Evolutionary conservation across 2,113 vertebrate species (phyloP).

Genomic region (Orthonyx spaldingii): DNA sequence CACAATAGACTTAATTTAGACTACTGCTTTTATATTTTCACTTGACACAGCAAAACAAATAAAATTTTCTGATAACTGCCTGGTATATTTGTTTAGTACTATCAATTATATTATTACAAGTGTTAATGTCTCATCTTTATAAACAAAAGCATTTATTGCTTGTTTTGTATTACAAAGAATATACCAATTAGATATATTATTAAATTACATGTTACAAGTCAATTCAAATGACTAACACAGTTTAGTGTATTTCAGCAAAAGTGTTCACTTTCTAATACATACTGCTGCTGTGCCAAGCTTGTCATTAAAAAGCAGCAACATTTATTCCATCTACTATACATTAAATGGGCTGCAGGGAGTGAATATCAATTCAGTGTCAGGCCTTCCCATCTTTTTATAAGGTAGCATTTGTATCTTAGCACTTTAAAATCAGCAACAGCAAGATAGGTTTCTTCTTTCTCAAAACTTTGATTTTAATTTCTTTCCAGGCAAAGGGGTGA

Average conservation of each 20-base stretch:
- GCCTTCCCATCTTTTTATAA: background rate
- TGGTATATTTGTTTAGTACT: background rate
- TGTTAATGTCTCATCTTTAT: background rate
- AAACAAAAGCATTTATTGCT: background rate
- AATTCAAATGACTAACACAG: background rate
- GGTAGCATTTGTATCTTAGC: background rate
- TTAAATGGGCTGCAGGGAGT: background rate
- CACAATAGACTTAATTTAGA: background rate
- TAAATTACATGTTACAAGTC: background rate
- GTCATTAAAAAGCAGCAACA: background rate
- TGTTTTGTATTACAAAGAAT: background rate
- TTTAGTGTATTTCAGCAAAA: background rate
- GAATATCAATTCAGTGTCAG: background rate
- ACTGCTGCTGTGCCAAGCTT: background rate
- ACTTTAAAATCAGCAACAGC: background rate
- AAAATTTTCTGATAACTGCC: background rate
- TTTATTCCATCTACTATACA: background rate
- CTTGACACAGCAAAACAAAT: background rate
- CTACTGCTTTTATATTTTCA: background rate
- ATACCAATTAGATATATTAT: background rate
- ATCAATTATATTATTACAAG: background rate
- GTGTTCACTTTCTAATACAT: background rate
- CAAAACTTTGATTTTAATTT: background rate
- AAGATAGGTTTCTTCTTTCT: background rate
- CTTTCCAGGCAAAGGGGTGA: background rate